Conservation (phyloP, 1,140 invertebrate genomes). For the Chironomus tepperi region DNA sequence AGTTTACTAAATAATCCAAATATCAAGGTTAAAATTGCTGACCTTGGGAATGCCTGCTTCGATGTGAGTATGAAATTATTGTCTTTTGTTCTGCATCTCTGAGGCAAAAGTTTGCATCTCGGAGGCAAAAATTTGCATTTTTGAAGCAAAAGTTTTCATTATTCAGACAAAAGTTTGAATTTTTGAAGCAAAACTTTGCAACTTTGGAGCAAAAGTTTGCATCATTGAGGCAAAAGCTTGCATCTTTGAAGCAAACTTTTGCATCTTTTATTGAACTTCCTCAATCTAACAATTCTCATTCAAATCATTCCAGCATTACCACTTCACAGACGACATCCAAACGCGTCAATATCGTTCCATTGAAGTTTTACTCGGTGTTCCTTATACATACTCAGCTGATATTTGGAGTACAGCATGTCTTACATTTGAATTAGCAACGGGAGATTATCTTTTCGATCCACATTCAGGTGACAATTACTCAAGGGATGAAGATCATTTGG, state of each 20-base stretch:
- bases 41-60: constrained; percentile 99
- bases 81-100: neutral
- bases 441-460: constrained; percentile 98
- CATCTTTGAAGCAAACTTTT: neutral
- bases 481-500: constrained; percentile 96
- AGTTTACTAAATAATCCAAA: constrained; percentile 80
- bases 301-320: constrained; percentile 33
- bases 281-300: too few relatives aligned
- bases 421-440: constrained; percentile 97
- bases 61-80: constrained; percentile 41
- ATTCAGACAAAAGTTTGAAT: neutral
- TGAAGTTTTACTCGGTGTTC: constrained; percentile 92
- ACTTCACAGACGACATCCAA: constrained; percentile 74
- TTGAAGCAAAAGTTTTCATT: too few relatives aligned
- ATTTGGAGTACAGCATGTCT: constrained; percentile 98
- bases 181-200: neutral
- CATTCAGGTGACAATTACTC: constrained; percentile 78
- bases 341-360: constrained; percentile 95
- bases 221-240: too few relatives aligned
- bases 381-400: constrained; percentile 90
- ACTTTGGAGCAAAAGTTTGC: too few relatives aligned
- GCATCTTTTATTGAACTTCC: neutral
- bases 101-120: too few relatives aligned
- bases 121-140: too few relatives aligned
- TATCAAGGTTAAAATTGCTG: constrained; percentile 90